phyloP scores from a whole-genome alignment of 2,888 invertebrate genomes.

The Noctua comes region DNA sequence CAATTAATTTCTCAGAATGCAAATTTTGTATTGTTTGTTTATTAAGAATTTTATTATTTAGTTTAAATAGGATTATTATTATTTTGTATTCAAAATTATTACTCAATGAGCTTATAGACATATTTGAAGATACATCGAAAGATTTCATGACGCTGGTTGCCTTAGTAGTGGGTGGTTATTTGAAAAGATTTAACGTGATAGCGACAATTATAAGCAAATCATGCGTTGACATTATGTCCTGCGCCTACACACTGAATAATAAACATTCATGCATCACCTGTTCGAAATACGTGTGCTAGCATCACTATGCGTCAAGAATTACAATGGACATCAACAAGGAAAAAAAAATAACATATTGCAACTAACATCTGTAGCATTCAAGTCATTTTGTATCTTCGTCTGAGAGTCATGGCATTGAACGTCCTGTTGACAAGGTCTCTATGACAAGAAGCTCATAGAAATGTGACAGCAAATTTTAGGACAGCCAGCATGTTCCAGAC shows the following conservation, averaged over 20 bases:
- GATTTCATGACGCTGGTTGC: background rate
- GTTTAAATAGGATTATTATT: background rate
- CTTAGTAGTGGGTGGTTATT: background rate
- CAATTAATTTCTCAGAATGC: conserved; percentile 1
- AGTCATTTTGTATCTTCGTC: conserved; percentile 10
- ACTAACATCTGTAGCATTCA: background rate
- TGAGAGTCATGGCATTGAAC: background rate
- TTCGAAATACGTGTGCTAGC: conserved; percentile 20
- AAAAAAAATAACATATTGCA: conserved; percentile 25
- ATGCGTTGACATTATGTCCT: background rate
- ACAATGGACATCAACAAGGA: conserved; percentile 24
- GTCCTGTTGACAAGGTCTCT: conserved; percentile 8
- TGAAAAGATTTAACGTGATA: background rate
- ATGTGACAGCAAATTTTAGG: background rate
- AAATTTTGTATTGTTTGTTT: conserved; percentile 24
- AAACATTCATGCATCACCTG: conserved; percentile 36
- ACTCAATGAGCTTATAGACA: background rate
- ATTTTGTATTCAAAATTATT: background rate
- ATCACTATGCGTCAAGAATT: conserved; percentile 31
- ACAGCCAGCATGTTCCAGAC: background rate
- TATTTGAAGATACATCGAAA: background rate
- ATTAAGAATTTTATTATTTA: background rate
- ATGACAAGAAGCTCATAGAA: background rate
- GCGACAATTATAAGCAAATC: background rate
- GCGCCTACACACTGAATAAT: conserved; percentile 15